Conservation (phyloP, 30 jellyfish, hydroid and myxozoan species). For the Aurelia coerulea region DNA sequence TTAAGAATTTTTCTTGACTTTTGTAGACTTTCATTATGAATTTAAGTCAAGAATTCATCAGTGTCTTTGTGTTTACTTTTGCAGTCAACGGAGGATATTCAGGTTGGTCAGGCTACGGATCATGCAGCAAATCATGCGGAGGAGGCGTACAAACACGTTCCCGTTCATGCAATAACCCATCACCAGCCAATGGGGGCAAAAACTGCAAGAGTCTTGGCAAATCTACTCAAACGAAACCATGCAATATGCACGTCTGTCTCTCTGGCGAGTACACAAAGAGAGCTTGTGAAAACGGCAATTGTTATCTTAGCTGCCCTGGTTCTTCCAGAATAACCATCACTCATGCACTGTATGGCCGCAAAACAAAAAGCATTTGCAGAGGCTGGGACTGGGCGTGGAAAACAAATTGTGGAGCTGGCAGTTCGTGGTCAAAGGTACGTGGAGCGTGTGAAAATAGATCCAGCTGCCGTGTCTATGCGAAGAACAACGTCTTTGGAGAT, state of each 20-base stretch:
- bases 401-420: conserved; percentile 17
- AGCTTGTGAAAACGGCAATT: conserved; percentile 4
- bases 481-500: conserved; percentile 53
- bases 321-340: conserved; percentile 39
- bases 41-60: too few relatives aligned
- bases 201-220: conserved; percentile 36
- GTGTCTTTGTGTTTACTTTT: not conserved
- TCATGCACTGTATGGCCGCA: conserved; percentile 56
- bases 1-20: too few relatives aligned
- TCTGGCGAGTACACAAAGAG: conserved; percentile 14
- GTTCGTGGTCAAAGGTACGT: conserved; percentile 23
- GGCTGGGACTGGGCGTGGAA: conserved; percentile 5
- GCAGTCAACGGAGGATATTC: conserved; percentile 76
- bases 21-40: too few relatives aligned
- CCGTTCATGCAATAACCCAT: conserved; percentile 55
- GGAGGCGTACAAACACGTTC: conserved; percentile 51
- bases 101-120: conserved; percentile 41
- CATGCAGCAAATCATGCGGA: conserved; percentile 68
- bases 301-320: conserved; percentile 22
- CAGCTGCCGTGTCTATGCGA: conserved; percentile 43
- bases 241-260: conserved; percentile 39
- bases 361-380: conserved; percentile 19
- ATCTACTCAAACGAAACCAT: conserved; percentile 16
- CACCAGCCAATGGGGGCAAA: conserved; percentile 50
- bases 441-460: conserved; percentile 30